Evolutionary conservation across 2,113 vertebrate genomes (phyloP).

Genomic region (Periophthalmus modestus): DNA sequence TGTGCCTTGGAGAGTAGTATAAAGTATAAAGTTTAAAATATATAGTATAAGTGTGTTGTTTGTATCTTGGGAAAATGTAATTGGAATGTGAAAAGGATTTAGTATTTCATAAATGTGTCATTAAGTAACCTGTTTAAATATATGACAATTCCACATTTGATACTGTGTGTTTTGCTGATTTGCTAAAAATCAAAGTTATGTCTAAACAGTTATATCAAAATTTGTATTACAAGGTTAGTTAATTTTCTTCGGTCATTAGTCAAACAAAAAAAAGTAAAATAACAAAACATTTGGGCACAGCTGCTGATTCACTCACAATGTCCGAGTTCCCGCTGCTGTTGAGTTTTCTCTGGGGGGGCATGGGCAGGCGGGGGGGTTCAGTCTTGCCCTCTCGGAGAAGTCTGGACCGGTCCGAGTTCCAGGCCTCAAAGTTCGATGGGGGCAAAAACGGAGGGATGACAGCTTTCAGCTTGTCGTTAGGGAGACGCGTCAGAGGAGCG

Average conservation of each 20-base stretch:
- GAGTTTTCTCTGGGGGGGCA: slow-evolving; percentile 84
- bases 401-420: slow-evolving; percentile 88
- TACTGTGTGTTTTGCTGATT: background rate
- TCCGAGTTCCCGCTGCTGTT: slow-evolving; percentile 86
- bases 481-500: slow-evolving; percentile 89
- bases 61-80: background rate
- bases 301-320: slow-evolving; percentile 76
- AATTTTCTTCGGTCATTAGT: too few species aligned
- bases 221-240: too few species aligned
- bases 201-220: background rate
- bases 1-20: too few species aligned
- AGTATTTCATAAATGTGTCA: background rate
- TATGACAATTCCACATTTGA: background rate
- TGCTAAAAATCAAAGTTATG: background rate
- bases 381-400: slow-evolving; percentile 80
- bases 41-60: background rate
- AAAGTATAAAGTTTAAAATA: background rate
- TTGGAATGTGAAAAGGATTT: background rate
- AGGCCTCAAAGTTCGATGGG: slow-evolving; percentile 93
- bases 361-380: slow-evolving; percentile 80
- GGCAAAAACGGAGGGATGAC: slow-evolving; percentile 97
- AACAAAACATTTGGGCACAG: background rate
- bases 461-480: slow-evolving; percentile 95
- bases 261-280: too few species aligned
- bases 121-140: too few species aligned